phyloP scores from a whole-genome alignment of 1,140 invertebrate genomes.

The Bombyx mori region DNA sequence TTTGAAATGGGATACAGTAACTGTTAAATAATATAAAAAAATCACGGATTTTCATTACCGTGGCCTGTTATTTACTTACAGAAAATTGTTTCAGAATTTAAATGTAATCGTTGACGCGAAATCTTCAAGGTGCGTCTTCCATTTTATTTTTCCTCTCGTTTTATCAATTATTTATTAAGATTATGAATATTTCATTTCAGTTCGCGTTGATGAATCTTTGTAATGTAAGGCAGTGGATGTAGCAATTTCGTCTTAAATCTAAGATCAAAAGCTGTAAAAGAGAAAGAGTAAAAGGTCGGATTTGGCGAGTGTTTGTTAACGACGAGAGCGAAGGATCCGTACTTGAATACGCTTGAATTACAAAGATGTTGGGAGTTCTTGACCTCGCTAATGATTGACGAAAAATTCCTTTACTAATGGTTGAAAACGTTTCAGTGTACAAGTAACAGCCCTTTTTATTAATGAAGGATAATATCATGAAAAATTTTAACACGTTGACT shows the following conservation, averaged over 20 bases:
- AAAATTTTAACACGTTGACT: no score
- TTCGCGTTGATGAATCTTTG: neutral
- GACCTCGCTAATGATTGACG: no score
- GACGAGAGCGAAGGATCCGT: constrained; percentile 10
- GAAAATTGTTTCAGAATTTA: no score
- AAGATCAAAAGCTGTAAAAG: constrained; percentile 8
- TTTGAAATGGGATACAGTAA: no score
- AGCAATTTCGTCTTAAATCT: constrained; percentile 3
- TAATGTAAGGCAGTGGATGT: constrained; percentile 1
- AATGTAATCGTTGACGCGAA: no score
- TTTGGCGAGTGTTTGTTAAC: constrained; percentile 16
- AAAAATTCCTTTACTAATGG: no score
- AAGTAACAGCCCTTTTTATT: no score
- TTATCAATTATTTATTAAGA: constrained; percentile 7
- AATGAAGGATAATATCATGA: no score
- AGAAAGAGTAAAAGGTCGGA: constrained; percentile 9
- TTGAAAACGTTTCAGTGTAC: no score
- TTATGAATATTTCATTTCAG: constrained; percentile 4
- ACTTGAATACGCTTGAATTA: constrained; percentile 4
- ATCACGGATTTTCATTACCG: no score
- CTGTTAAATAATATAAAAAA: no score
- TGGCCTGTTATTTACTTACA: no score
- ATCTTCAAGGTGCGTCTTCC: neutral
- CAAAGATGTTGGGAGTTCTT: constrained; percentile 4
- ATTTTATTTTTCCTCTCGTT: constrained; percentile 1